A percentile compares a stretch with the other conserved stretches of the same genome.
Evolutionary conservation across 2,113 vertebrate species (phyloP).

Genomic region (Grantiella picta): DNA sequence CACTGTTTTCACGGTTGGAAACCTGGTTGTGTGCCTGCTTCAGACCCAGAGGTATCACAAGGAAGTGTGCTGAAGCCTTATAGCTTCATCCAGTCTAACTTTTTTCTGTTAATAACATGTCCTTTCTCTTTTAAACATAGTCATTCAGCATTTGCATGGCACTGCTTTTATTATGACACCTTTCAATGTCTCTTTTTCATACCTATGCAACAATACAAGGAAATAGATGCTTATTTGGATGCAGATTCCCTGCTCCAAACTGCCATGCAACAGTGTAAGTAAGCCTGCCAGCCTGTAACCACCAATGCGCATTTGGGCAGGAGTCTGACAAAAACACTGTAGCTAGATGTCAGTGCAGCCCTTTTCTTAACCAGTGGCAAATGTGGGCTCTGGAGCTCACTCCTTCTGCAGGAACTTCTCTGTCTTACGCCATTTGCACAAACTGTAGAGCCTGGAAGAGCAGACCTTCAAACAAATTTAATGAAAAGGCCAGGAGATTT

Average conservation of each 20-base stretch:
- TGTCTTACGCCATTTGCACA: background rate
- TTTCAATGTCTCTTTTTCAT: background rate
- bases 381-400: background rate
- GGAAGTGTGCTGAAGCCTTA: fast-evolving
- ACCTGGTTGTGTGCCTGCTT: background rate
- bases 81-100: background rate
- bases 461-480: background rate
- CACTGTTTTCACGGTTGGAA: background rate
- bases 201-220: background rate
- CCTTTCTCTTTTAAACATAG: background rate
- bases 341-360: background rate
- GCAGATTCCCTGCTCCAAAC: background rate
- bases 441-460: background rate
- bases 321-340: background rate
- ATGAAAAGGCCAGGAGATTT: background rate
- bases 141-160: background rate
- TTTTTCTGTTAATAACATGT: background rate
- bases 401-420: background rate
- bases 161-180: background rate
- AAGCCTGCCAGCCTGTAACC: background rate
- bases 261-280: background rate
- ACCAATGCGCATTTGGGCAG: background rate
- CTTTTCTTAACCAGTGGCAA: background rate
- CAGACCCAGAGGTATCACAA: background rate
- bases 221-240: background rate